Conservation (phyloP, 92 coral and sea anemone species). For the Blastomussa wellsi region DNA sequence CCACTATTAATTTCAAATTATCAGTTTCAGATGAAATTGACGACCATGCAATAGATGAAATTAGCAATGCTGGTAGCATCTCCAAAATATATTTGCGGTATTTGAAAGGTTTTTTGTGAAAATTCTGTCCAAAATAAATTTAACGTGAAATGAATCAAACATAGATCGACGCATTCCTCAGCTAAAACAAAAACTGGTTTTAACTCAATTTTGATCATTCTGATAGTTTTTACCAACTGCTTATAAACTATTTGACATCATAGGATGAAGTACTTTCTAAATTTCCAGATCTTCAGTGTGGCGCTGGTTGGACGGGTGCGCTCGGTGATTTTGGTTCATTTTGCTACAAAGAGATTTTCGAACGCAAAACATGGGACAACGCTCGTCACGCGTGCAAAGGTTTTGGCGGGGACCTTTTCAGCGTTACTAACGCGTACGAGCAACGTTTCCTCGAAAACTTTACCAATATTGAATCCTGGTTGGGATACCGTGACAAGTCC, state of each 20-base stretch:
- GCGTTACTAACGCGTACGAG: conserved; percentile 96
- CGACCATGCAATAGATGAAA: background rate
- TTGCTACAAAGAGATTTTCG: conserved; percentile 83
- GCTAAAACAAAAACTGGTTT: background rate
- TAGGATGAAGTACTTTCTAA: background rate
- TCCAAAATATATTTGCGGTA: background rate
- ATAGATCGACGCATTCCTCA: background rate
- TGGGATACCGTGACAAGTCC: conserved; percentile 90
- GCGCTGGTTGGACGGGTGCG: conserved; percentile 96
- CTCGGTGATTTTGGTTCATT: conserved; percentile 95
- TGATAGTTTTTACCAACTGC: background rate
- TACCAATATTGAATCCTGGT: conserved; percentile 84
- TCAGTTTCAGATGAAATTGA: background rate
- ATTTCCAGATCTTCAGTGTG: conserved; percentile 84
- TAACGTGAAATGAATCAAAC: background rate
- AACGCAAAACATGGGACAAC: conserved; percentile 78
- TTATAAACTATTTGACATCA: no score
- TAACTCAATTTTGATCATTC: background rate
- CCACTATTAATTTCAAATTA: no score
- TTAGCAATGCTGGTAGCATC: background rate
- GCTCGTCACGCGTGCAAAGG: conserved; percentile 77
- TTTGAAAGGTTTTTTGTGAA: background rate
- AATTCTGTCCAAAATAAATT: background rate
- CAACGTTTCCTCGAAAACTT: conserved; percentile 91
- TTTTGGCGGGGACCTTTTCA: conserved; percentile 90